Percentiles rank a stretch among this genome's conserved stretches.
Evolutionary conservation across 1,140 invertebrate genomes (phyloP).

Genomic region (Halesus radiatus): DNA sequence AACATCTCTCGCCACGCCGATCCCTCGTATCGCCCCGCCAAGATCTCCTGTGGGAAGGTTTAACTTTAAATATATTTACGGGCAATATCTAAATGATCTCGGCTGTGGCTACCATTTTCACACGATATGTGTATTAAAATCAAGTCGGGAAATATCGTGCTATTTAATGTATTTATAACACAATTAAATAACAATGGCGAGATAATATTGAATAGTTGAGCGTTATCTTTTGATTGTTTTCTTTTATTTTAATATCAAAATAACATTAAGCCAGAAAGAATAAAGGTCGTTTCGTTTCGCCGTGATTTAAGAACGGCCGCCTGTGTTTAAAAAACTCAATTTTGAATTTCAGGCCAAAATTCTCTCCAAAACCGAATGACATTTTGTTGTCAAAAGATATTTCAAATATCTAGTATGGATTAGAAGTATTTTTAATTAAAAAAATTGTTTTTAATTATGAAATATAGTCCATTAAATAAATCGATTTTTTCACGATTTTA

Average conservation of each 20-base stretch:
- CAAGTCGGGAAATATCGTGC: neutral
- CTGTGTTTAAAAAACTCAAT: too few relatives aligned
- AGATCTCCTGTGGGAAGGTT: neutral
- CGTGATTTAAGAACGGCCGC: too few relatives aligned
- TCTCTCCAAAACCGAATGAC: too few relatives aligned
- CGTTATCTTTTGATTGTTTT: neutral
- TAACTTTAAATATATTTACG: slow-evolving; percentile 8
- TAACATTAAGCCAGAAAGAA: neutral
- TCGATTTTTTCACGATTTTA: too few relatives aligned
- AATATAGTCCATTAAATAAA: too few relatives aligned
- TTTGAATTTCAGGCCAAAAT: too few relatives aligned
- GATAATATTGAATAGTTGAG: neutral
- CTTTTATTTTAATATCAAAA: neutral
- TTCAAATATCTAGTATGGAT: too few relatives aligned
- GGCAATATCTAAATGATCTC: slow-evolving; percentile 24
- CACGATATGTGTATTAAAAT: slow-evolving; percentile 27
- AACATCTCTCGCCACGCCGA: slow-evolving; percentile 35
- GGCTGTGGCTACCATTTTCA: slow-evolving; percentile 22
- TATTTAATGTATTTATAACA: neutral
- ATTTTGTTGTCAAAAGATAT: too few relatives aligned
- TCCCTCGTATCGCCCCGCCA: neutral
- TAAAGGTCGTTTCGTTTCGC: too few relatives aligned
- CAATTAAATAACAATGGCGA: neutral
- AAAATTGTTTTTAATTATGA: too few relatives aligned
- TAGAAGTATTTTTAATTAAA: too few relatives aligned